Base-by-base conservation (phyloP, 2,797 vertebrate species). In the Corythornis leucogaster region DNA sequence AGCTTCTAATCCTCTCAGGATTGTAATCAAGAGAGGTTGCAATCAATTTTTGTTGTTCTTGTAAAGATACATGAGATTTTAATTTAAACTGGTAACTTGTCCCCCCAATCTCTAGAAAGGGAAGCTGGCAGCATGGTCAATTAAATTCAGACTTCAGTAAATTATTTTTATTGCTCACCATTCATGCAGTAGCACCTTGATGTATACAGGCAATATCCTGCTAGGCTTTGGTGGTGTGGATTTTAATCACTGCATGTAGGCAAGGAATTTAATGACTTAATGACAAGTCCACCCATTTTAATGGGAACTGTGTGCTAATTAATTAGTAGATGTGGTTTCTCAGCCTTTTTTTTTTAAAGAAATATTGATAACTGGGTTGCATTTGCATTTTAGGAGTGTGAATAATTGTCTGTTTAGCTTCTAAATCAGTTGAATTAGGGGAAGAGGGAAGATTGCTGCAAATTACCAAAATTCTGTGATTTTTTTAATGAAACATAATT, bases 251-350 rank as follows among this genome's bases (percentile, higher is more conserved):
- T 86, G 45, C 1, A 16, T 93, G 18, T 74, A 81, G 70, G 61
- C 83, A 85, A 93, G 74, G 57, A 91, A 90, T 86, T 81, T 93
- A 95, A 94, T 43, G 76, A 91, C 74, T 94, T 85, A 80, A 88
- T 90, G 87, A 70, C 69, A 88, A 82, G 74, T 71, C 68, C 55
- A 78, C 70, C 74, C 17, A 13, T 89, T 94, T 92, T 92, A 96
- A 93, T 86, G 45, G 59, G 31, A 81, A 38, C 71, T 70, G 9
- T 79, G 63, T 81, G 63, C 68, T 94, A 88, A 94, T 91, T 94
- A 94, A 94, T 95, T 78, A 73, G 42, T 26, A 70, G 53, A 87
- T 26, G 33, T 73, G 83, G 79, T 91, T 83, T 77, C 70, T 91
- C 80, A 87, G 89, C 67, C 92, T 92, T 91, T 82, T 92, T 61